A percentile compares a stretch with the other conserved stretches of the same genome.
Evolutionary conservation across 2,113 vertebrate genomes (phyloP).

Genomic region (Psammodynastes pulverulentus): DNA sequence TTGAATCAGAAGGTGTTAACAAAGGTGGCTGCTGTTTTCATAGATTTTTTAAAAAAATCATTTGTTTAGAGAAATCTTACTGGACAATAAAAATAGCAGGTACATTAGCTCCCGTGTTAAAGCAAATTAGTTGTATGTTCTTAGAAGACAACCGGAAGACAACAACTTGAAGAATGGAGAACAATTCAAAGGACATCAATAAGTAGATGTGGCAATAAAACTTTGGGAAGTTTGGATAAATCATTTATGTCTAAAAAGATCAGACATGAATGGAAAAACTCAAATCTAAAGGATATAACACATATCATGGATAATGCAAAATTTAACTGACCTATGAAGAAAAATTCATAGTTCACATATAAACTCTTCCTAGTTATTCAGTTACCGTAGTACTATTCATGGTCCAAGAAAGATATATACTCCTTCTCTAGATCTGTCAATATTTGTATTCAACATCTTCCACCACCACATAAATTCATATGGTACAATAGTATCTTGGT

Average conservation of each 20-base stretch:
- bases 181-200: neutral
- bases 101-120: neutral
- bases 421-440: neutral
- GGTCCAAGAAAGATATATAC: neutral
- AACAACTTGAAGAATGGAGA: neutral
- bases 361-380: neutral
- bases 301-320: neutral
- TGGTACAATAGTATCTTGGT: neutral
- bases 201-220: neutral
- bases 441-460: neutral
- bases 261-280: neutral
- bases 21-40: neutral
- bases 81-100: neutral
- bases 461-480: neutral
- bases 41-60: slow-evolving; percentile 27
- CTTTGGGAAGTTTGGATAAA: neutral
- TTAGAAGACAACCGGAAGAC: neutral
- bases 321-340: neutral
- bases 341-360: neutral
- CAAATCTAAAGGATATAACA: neutral
- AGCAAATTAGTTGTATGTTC: accelerated
- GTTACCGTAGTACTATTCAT: neutral
- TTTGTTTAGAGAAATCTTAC: neutral
- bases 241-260: neutral
- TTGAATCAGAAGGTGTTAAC: slow-evolving; percentile 43